These are phyloP conservation scores for Drosophila kikkawai DNA, from an alignment of 1,140 invertebrate species.

Conservation along the genomic window DNA sequence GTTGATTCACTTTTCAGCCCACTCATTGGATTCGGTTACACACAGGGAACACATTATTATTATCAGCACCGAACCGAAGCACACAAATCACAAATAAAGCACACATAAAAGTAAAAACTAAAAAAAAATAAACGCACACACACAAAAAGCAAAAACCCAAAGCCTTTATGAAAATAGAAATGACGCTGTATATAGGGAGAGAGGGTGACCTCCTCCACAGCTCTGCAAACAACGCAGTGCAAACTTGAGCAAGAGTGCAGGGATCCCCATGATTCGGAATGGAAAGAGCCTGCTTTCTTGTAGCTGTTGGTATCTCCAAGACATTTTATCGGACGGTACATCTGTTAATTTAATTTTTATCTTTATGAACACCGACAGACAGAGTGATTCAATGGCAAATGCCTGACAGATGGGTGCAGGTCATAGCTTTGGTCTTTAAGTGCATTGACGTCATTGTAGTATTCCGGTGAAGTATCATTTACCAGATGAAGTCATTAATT, in stretches of 20 bases:
- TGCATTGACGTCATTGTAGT: slow-evolving; percentile 48
- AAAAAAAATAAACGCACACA: slow-evolving; percentile 20
- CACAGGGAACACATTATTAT: slow-evolving; percentile 23
- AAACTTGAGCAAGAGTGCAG: slow-evolving; percentile 32
- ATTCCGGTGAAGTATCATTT: slow-evolving; percentile 27
- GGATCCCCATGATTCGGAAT: slow-evolving; percentile 3
- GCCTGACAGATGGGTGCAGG: slow-evolving; percentile 43
- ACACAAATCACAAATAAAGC: slow-evolving; percentile 47
- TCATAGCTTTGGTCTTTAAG: slow-evolving; percentile 25
- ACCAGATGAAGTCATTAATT: slow-evolving; percentile 42
- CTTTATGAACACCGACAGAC: slow-evolving; percentile 29
- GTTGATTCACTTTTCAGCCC: not conserved
- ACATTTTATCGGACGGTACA: slow-evolving; percentile 24
- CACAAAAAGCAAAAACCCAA: slow-evolving; percentile 34
- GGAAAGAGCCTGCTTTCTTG: slow-evolving; percentile 14
- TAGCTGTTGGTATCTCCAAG: slow-evolving; percentile 8
- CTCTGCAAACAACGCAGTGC: slow-evolving; percentile 40
- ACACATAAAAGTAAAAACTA: slow-evolving; percentile 24
- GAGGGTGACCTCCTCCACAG: slow-evolving; percentile 25
- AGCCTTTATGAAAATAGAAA: slow-evolving; percentile 79
- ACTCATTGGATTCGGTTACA: slow-evolving; percentile 6
- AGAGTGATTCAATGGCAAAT: slow-evolving; percentile 44
- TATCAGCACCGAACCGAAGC: slow-evolving; percentile 58
- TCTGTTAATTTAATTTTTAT: slow-evolving; percentile 64
- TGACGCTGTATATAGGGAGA: slow-evolving; percentile 56